A percentile compares a stretch with the other conserved stretches of the same genome.
Conservation (phyloP, 2,113 vertebrate species). For the Stegastes partitus region DNA sequence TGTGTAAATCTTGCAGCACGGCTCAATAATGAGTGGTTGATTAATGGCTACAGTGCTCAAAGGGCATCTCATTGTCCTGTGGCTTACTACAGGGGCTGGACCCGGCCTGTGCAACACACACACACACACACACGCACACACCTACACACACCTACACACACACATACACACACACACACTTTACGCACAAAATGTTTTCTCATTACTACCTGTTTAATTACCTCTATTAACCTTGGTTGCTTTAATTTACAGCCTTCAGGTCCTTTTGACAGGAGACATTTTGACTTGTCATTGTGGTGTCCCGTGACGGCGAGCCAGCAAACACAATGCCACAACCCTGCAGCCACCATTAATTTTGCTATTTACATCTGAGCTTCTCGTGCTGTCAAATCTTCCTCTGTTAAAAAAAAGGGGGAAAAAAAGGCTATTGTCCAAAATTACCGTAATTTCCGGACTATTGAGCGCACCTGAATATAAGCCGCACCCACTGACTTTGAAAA, state of each 20-base stretch:
- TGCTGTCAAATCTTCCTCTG: not conserved
- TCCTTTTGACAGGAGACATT: not conserved
- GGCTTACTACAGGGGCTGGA: slow-evolving; percentile 39
- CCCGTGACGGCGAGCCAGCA: not conserved
- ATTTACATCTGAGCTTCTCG: not conserved
- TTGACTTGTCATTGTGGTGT: not conserved
- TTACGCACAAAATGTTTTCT: slow-evolving; percentile 3
- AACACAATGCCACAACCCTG: not conserved
- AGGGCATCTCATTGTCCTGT: slow-evolving; percentile 47
- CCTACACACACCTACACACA: slow-evolving; percentile 17
- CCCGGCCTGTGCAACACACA: slow-evolving; percentile 13
- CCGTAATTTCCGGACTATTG: too few relatives aligned
- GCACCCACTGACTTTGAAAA: too few relatives aligned
- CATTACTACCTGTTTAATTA: slow-evolving; percentile 21
- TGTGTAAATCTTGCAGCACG: slow-evolving; percentile 41
- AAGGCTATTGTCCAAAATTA: too few relatives aligned
- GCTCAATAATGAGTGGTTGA: slow-evolving; percentile 64
- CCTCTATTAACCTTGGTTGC: slow-evolving; percentile 10
- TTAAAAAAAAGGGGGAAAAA: too few relatives aligned
- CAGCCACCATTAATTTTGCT: not conserved
- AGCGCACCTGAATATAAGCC: too few relatives aligned
- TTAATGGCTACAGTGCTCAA: slow-evolving; percentile 55
- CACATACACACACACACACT: slow-evolving; percentile 15
- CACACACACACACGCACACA: slow-evolving; percentile 9
- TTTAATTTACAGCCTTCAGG: not conserved